Evolutionary conservation across 1,140 invertebrate species (phyloP).

Genomic region (Papilio polyxenes): DNA sequence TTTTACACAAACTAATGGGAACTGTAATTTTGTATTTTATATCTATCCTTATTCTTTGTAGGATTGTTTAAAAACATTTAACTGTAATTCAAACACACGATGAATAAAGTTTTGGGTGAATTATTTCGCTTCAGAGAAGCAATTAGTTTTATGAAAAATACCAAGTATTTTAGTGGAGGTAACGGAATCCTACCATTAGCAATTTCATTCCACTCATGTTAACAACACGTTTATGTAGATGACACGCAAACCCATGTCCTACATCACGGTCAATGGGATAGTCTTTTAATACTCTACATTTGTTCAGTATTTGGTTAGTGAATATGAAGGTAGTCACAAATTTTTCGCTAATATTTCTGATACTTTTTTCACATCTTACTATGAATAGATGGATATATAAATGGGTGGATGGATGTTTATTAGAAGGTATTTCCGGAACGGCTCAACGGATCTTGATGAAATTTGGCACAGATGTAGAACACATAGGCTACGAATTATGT

Average conservation of each 20-base stretch:
- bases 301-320: too few species aligned
- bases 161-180: not conserved
- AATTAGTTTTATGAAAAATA: not conserved
- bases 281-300: not conserved
- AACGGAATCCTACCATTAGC: not conserved
- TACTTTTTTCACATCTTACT: too few species aligned
- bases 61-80: not conserved
- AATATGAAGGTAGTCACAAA: too few species aligned
- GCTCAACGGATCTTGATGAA: too few species aligned
- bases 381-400: too few species aligned
- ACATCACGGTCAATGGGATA: not conserved
- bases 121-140: not conserved
- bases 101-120: not conserved
- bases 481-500: too few species aligned
- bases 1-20: not conserved
- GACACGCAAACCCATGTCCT: conserved; percentile 13
- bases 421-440: too few species aligned
- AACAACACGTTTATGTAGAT: not conserved
- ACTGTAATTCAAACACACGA: not conserved
- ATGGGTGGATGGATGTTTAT: too few species aligned
- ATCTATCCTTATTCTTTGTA: not conserved
- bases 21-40: too few species aligned
- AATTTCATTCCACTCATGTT: not conserved
- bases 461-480: too few species aligned
- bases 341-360: too few species aligned